Base-by-base conservation (phyloP, 2,888 invertebrate species). In the Polymixis lichenea region DNA sequence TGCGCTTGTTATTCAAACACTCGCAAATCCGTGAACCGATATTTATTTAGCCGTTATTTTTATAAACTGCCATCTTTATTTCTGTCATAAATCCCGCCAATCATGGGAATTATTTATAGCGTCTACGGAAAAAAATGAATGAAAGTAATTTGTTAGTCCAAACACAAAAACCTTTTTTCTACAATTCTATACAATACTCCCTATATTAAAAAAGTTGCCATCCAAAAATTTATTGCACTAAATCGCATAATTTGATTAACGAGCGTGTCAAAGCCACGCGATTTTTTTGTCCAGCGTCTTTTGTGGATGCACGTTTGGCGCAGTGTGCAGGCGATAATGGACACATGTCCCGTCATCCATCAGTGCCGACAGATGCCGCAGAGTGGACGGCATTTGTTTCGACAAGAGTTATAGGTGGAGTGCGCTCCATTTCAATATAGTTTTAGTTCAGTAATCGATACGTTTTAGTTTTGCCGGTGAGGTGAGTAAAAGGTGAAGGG, bases 291-390 rank as follows among this genome's bases (percentile, higher is more conserved):
- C 82, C 76, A 61, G 84, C 88, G 82, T 87, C 91, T 90, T 92
- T 92, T 93, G 91, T 91, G 89, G 90, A 85, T 86, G 86, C 80
- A 84, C 68, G 84, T 80, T 82, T 80, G 81, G 69, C 82, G 84
- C 91, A 90, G 86, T 89, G 92, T 92, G 92, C 92, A 89, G 90
- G 89, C 92, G 91, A 92, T 94, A 94, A 95, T 95, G 95, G 95
- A 95, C 96, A 96, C 93, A 94, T 96, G 96, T 95, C 95, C 92
- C 91, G 92, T 90, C 93, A 95, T 96, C 95, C 93, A 95, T 95
- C 95, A 95, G 89, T 72, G 88, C 88, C 89, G 93, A 91, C 94
- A 94, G 93, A 93, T 94, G 94, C 91, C 92, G 91, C 84, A 86
- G 90, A 93, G 92, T 91, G 93, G 91, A 86, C 90, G 89, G 89